Percentiles rank a stretch among this genome's conserved stretches.
phyloP scores from a whole-genome alignment of 2,888 invertebrate genomes.

The Dinocampus coccinellae region DNA sequence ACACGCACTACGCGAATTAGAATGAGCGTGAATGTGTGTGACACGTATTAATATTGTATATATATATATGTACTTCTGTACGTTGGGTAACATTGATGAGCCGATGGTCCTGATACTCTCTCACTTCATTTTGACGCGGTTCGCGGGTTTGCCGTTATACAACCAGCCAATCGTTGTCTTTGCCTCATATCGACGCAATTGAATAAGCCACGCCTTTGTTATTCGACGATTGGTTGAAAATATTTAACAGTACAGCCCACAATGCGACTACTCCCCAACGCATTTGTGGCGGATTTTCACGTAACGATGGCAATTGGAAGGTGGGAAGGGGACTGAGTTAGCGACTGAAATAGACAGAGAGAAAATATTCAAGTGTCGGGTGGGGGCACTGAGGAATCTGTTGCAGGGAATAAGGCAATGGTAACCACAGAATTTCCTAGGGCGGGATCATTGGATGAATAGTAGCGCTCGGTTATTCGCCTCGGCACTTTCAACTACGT shows the following conservation, averaged over 20 bases:
- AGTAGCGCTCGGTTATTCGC: constrained; percentile 23
- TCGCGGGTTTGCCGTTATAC: constrained; percentile 32
- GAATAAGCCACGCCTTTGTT: constrained; percentile 35
- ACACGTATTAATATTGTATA: too few relatives aligned
- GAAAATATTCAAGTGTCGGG: constrained; percentile 1
- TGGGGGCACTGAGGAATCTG: neutral
- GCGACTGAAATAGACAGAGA: too few relatives aligned
- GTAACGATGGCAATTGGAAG: constrained; percentile 2
- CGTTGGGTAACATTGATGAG: neutral
- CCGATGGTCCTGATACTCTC: neutral
- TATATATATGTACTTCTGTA: too few relatives aligned
- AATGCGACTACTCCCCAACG: neutral
- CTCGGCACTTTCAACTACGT: constrained; percentile 42
- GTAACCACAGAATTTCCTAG: constrained; percentile 4
- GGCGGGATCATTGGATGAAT: constrained; percentile 35
- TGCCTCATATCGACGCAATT: constrained; percentile 24
- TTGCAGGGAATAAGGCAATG: neutral
- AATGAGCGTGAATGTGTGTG: too few relatives aligned
- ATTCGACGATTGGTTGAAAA: constrained; percentile 40
- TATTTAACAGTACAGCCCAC: constrained; percentile 8
- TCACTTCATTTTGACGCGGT: constrained; percentile 31
- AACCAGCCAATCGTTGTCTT: constrained; percentile 41
- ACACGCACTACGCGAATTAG: too few relatives aligned
- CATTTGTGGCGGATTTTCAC: neutral
- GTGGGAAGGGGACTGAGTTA: too few relatives aligned